A percentile compares a stretch with the other conserved stretches of the same genome.
These are phyloP conservation scores for Amblyjoppa proteus DNA, from an alignment of 2,888 invertebrate species.

Conservation along the genomic window DNA sequence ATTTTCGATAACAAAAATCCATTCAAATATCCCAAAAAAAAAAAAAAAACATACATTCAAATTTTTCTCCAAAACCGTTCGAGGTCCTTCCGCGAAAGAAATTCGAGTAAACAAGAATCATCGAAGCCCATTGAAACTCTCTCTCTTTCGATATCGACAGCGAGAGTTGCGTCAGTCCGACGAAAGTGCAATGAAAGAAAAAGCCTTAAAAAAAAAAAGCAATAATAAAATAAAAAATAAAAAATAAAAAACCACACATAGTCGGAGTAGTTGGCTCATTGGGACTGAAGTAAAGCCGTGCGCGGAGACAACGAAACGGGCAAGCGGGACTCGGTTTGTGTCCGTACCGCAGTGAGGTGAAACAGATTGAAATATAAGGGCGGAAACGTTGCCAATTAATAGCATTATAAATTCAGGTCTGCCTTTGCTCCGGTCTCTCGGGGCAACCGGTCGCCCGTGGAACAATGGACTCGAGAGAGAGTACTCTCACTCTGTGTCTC, in stretches of 20 bases:
- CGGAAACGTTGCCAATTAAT: constrained; percentile 81
- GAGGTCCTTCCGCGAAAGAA: too few species aligned
- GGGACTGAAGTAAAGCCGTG: constrained; percentile 20
- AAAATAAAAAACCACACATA: constrained; percentile 28
- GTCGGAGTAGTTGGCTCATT: neutral
- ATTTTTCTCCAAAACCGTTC: too few species aligned
- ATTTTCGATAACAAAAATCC: too few species aligned
- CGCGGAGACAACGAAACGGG: constrained; percentile 4
- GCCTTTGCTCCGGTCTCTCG: constrained; percentile 45
- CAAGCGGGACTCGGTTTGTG: constrained; percentile 15
- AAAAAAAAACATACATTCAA: too few species aligned
- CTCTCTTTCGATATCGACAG: constrained; percentile 35
- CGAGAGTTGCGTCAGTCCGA: constrained; percentile 39
- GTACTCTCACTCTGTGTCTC: constrained; percentile 23
- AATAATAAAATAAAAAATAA: too few species aligned
- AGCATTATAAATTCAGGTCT: constrained; percentile 79
- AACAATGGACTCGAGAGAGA: constrained; percentile 75
- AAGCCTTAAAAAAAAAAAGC: too few species aligned
- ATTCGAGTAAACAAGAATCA: too few species aligned
- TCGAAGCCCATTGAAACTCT: neutral
- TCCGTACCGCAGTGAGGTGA: constrained; percentile 55
- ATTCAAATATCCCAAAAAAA: too few species aligned
- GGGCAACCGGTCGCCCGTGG: constrained; percentile 73
- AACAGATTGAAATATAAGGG: constrained; percentile 80
- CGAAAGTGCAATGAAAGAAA: constrained; percentile 1